phyloP scores from a whole-genome alignment of 2,113 vertebrate genomes.

The Xenopus borealis region DNA sequence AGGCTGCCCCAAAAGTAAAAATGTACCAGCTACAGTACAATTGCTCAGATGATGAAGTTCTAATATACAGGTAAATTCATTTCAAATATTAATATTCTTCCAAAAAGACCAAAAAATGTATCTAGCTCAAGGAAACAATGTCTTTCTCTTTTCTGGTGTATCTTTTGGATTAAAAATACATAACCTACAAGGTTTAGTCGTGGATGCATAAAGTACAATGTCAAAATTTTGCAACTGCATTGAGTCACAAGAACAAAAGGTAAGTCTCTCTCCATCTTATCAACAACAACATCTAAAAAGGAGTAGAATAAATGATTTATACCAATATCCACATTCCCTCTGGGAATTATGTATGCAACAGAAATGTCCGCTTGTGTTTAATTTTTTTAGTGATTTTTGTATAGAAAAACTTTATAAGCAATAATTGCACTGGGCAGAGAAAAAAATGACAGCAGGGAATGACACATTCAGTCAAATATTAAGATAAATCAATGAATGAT shows the following conservation, averaged over 20 bases:
- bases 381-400: no score
- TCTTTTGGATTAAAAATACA: constrained; percentile 3
- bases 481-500: no score
- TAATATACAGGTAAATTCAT: constrained; percentile 89
- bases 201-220: background rate
- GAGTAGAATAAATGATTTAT: background rate
- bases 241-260: constrained; percentile 13
- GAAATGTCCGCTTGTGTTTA: no score
- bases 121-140: constrained; percentile 2
- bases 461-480: no score
- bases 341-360: background rate
- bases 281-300: background rate
- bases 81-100: constrained; percentile 2
- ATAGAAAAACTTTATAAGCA: no score
- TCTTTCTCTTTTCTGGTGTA: background rate
- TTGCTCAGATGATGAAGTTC: constrained; percentile 93
- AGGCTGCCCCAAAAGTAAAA: constrained; percentile 89
- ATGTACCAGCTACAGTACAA: constrained; percentile 99
- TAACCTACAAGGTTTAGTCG: background rate
- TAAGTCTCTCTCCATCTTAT: constrained; percentile 9
- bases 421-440: no score
- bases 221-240: no score
- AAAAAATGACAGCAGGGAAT: no score
- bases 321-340: background rate
- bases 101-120: background rate